phyloP scores from a whole-genome alignment of 2,888 invertebrate species.

The Leptinotarsa juncta region DNA sequence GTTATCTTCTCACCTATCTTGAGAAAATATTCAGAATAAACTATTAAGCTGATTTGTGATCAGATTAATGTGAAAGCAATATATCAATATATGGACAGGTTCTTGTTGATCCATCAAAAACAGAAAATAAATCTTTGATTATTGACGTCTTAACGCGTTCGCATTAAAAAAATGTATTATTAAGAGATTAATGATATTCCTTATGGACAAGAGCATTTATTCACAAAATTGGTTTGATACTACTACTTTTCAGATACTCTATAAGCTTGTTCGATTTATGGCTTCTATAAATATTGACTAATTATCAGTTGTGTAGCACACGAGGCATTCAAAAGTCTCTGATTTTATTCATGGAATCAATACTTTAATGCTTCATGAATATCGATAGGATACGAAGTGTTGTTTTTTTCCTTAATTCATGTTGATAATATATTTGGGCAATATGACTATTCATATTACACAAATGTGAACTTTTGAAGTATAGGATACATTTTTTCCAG shows the following conservation, averaged over 20 bases:
- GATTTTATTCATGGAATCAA: too few species aligned
- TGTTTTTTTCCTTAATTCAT: too few species aligned
- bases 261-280: slow-evolving; percentile 6
- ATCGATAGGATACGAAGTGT: too few species aligned
- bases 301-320: not conserved
- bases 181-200: slow-evolving; percentile 23
- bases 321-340: too few species aligned
- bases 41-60: slow-evolving; percentile 29
- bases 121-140: slow-evolving; percentile 30
- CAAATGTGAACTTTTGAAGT: too few species aligned
- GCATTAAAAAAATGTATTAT: slow-evolving; percentile 32
- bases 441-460: too few species aligned
- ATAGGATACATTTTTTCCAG: too few species aligned
- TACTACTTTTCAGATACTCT: slow-evolving; percentile 11
- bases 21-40: slow-evolving; percentile 26
- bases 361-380: too few species aligned
- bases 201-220: not conserved
- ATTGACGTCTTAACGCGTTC: slow-evolving; percentile 27
- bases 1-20: slow-evolving; percentile 30
- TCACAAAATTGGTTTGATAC: slow-evolving; percentile 4
- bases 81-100: slow-evolving; percentile 31
- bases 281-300: not conserved
- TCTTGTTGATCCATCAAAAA: slow-evolving; percentile 34
- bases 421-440: too few species aligned
- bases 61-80: slow-evolving; percentile 30